Evolutionary conservation across 2,797 vertebrate species (phyloP).

Genomic region (Acrossocheilus wenchowensis): DNA sequence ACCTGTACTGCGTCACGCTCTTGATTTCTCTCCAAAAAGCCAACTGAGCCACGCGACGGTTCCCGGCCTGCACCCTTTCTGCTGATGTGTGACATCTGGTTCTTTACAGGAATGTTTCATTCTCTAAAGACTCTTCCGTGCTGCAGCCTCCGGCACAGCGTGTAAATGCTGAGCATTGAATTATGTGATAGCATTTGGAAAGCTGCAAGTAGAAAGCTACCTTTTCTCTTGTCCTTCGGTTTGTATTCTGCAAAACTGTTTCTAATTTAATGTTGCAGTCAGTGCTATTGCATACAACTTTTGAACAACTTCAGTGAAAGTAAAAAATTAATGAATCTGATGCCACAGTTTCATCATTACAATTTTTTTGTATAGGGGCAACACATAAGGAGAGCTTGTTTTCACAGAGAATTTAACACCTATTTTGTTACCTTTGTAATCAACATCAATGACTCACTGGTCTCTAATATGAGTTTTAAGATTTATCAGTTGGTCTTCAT

Average conservation of each 20-base stretch:
- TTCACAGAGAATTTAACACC: no score
- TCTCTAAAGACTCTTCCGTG: conserved; percentile 39
- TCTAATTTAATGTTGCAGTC: conserved; percentile 21
- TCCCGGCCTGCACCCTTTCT: conserved; percentile 40
- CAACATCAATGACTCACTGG: no score
- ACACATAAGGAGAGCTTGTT: no score
- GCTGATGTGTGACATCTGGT: conserved; percentile 54
- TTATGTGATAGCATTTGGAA: conserved; percentile 28
- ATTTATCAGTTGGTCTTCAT: no score
- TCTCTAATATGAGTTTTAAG: no score
- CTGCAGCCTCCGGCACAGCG: conserved; percentile 14
- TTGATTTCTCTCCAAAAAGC: conserved; percentile 51
- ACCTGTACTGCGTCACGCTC: conserved; percentile 30
- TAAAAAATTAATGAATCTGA: background rate
- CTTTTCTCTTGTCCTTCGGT: background rate
- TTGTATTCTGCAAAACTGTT: background rate
- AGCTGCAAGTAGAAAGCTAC: background rate
- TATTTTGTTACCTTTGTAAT: no score
- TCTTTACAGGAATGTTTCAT: conserved; percentile 43
- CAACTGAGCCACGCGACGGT: conserved; percentile 4
- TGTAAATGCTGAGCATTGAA: conserved; percentile 24
- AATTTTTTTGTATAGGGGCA: background rate
- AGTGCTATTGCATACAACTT: background rate
- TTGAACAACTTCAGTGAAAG: background rate
- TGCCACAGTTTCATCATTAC: background rate